phyloP scores from a whole-genome alignment of 2,113 vertebrate genomes.

The Catagonus wagneri region DNA sequence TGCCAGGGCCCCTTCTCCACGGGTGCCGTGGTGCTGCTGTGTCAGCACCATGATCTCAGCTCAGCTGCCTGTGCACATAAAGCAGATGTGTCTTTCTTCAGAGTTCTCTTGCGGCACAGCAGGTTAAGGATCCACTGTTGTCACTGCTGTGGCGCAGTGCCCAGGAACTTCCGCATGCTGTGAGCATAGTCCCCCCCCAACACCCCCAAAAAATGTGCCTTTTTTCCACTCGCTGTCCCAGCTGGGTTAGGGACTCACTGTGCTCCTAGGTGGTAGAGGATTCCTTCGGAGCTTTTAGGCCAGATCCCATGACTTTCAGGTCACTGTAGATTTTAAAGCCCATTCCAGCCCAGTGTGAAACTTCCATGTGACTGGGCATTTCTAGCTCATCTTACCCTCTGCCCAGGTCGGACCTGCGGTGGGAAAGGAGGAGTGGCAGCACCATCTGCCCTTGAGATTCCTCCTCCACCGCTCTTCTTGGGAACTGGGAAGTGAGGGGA shows the following conservation, averaged over 20 bases:
- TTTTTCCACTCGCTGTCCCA: background rate
- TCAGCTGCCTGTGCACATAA: background rate
- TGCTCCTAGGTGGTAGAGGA: accelerated
- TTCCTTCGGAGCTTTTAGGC: background rate
- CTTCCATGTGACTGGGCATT: background rate
- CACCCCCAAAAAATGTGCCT: background rate
- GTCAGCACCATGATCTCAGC: background rate
- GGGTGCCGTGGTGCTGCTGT: accelerated
- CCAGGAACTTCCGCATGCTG: too few relatives aligned
- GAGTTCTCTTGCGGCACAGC: too few relatives aligned
- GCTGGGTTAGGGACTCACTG: background rate
- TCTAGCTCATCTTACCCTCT: background rate
- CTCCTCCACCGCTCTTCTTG: background rate
- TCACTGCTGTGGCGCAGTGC: too few relatives aligned
- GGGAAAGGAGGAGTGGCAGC: background rate
- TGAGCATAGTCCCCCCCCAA: too few relatives aligned
- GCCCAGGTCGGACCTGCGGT: background rate
- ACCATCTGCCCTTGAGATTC: background rate
- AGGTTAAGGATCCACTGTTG: too few relatives aligned
- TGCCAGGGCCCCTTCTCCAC: background rate
- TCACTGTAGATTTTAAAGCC: background rate
- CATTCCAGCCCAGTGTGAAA: background rate
- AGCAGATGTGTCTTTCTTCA: background rate
- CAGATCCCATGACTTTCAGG: background rate
- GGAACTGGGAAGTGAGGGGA: background rate